These are phyloP conservation scores for Pogoniulus pusillus DNA, from an alignment of 2,797 vertebrate species.

Conservation along the genomic window DNA sequence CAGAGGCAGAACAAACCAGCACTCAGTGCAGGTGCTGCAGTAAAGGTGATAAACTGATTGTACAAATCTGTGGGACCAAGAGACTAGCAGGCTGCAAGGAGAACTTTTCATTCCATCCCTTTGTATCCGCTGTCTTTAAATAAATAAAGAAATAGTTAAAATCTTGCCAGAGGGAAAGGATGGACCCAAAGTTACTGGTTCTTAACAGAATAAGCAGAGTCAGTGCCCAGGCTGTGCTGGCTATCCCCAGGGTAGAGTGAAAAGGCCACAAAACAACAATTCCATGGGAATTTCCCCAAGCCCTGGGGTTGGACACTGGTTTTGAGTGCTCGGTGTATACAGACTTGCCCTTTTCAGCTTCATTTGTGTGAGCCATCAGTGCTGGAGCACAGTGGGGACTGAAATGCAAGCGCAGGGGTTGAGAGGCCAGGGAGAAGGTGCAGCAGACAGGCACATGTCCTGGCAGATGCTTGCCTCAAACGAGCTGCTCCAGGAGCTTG, in stretches of 20 bases:
- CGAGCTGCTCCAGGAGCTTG: not conserved
- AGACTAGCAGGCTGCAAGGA: not conserved
- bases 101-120: not conserved
- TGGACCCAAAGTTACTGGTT: not conserved
- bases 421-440: not conserved
- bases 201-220: not conserved
- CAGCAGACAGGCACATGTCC: not conserved
- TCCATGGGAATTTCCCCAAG: not conserved
- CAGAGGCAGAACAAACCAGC: not conserved
- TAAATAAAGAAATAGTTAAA: not conserved
- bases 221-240: not conserved
- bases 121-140: not conserved
- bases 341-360: not conserved
- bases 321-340: not conserved
- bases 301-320: fast-evolving
- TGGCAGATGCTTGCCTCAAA: not conserved
- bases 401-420: not conserved
- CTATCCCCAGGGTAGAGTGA: not conserved
- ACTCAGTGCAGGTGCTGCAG: not conserved
- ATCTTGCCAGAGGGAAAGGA: slow-evolving; percentile 4
- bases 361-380: not conserved
- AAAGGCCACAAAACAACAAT: not conserved
- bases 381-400: fast-evolving
- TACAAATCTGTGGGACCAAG: not conserved
- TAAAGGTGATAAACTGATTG: not conserved